A percentile compares a stretch with the other conserved stretches of the same genome.
These are phyloP conservation scores for Drosophila mimetica DNA, from an alignment of 2,888 invertebrate genomes.

Conservation along the genomic window DNA sequence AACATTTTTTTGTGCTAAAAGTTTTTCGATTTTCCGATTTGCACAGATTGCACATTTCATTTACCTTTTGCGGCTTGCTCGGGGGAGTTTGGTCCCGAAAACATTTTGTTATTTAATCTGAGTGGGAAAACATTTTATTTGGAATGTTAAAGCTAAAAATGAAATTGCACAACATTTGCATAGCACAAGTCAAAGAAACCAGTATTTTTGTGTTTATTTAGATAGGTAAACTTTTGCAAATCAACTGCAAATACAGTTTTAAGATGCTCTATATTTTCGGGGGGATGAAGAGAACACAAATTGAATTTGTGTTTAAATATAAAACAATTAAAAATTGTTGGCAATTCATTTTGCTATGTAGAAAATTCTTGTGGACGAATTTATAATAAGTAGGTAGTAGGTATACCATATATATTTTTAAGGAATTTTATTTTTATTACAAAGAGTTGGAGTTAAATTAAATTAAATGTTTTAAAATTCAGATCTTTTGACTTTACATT, in stretches of 20 bases:
- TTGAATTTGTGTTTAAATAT: background rate
- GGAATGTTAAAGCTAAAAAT: conserved; percentile 10
- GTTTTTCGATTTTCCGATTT: conserved; percentile 35
- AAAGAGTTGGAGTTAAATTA: no score
- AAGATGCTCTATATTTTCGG: background rate
- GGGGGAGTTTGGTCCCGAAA: conserved; percentile 14
- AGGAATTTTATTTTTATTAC: no score
- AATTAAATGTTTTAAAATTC: no score
- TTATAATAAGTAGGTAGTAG: background rate
- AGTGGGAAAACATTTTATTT: conserved; percentile 19
- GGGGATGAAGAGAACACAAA: no score
- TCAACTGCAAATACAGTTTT: background rate
- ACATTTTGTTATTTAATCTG: conserved; percentile 35
- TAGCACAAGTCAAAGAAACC: conserved; percentile 9
- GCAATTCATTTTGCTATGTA: background rate
- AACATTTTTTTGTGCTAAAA: conserved; percentile 34
- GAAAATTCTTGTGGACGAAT: background rate
- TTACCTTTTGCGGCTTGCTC: conserved; percentile 40
- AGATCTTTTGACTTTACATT: no score
- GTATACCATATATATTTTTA: no score
- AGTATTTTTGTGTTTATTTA: conserved; percentile 10
- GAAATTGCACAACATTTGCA: conserved; percentile 20
- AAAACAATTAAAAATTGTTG: background rate
- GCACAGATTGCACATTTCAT: conserved; percentile 46
- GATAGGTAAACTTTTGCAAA: conserved; percentile 1